Base-by-base conservation (phyloP, 2,888 invertebrate species). In the Cephalotes varians region DNA sequence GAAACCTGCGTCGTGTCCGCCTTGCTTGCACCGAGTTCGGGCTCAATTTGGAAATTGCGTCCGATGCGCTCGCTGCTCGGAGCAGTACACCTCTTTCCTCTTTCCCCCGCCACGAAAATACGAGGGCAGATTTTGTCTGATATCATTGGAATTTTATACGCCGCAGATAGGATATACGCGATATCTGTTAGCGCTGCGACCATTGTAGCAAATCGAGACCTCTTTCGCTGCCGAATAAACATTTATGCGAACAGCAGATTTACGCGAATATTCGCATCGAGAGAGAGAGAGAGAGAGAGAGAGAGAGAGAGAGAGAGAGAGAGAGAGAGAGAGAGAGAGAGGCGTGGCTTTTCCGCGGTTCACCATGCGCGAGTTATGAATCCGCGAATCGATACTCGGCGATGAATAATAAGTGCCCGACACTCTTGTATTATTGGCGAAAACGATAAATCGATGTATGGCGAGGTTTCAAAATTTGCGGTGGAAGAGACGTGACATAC, bases 21-120 rank as follows among this genome's bases (percentile, higher is more conserved):
- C 86, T 84, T 82, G 86, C 85, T 85, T 73, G 87, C 85, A 71
- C 73, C 82, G 86, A 83, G 88, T 90, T 91, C 81, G 64, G 80
- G 84, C 85, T 90, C 87, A 91, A 91, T 91, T 90, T 91, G 79
- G 86, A 88, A 88, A 91, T 89, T 89, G 88, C 71, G 40, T 64
- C 6, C 62, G 49, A 67, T 67, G 60, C 84, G 83, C 56, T 80
- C 71, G 81, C 73, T 79, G 84, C 84, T 83, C 81, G 79, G 54
- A 56, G 86, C 77, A 71, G 84, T 80, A 74, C 73, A 40, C 18
- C 25, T 4, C 25, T 21, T 37, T 40, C 4, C 54, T 21, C 40
- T 40, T 21, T 62, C 21, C 15, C 10, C 21, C 3, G 10, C 65
- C 69, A 18, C 44, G 67, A 76, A 84, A 76, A 76, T 71, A 64